Evolutionary conservation across 2,113 vertebrate species (phyloP), one percentile per base, ranked within the genome.

Genomic region (Heterocephalus glaber): DNA sequence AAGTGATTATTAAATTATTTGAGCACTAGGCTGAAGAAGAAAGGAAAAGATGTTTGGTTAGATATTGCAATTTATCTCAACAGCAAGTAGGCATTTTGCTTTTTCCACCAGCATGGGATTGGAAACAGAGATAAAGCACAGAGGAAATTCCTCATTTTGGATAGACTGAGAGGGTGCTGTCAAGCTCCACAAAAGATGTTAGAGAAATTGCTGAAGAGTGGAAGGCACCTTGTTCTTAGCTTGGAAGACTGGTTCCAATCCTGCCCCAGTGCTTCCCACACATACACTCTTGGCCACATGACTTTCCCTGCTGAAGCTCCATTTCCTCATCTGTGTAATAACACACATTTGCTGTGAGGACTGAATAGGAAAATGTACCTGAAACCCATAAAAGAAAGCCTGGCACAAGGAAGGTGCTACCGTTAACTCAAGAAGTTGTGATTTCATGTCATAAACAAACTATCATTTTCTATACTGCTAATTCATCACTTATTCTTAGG

Each of bases 381-480:
- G 60, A 77, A 86, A n/a, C 6, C 4, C 68, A 22, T 47, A 17
- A 58, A 33, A 72, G 72, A 58, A 76, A 83, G 47, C 41, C 47
- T 35, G 41, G 22, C 17, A 38, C 22, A 9, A 8, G 44, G 68
- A 47, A 72, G 33, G 58, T n/a, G 38, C 16, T 54, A 30, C 19
- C 63, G 33, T 33, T 86, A 41, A 94, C 38, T 22, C 35, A 0
- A n/a, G 47, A 24, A 68, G 54, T 54, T 96, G 61, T 8, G 2
- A 49, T 80, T 92, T 90, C 49, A 60, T 24, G 80, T 79, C 35
- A 76, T 26, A 72, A 94, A 56, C 33, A 84, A 97, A 77, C 13
- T 26, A n/a, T 49, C 41, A 52, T 86, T 85, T 85, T 70, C 22
- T 44, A 33, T n/a, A 49, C 13, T 5, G 66, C 14, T 74, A 52